These are phyloP conservation scores for Petrophora chlorosata DNA, from an alignment of 2,888 invertebrate genomes.

Conservation along the genomic window DNA sequence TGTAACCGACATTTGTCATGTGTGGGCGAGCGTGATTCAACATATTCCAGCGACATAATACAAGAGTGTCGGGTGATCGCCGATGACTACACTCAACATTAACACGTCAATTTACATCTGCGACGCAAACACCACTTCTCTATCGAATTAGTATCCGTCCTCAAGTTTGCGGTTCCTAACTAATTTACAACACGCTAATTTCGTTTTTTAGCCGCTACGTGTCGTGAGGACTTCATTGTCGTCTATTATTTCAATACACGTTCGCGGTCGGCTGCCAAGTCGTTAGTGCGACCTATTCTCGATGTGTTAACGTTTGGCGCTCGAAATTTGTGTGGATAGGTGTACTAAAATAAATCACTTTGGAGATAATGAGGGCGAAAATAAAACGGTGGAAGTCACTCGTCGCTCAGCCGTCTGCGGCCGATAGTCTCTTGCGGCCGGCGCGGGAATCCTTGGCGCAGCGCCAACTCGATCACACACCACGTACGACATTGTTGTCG, in stretches of 20 bases:
- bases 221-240: conserved; percentile 71
- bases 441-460: conserved; percentile 58
- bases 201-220: conserved; percentile 53
- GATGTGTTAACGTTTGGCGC: conserved; percentile 67
- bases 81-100: conserved; percentile 50
- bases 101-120: conserved; percentile 58
- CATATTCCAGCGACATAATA: conserved; percentile 24
- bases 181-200: conserved; percentile 67
- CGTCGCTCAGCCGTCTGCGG: conserved; percentile 70
- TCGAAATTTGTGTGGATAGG: conserved; percentile 58
- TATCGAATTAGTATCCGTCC: conserved; percentile 55
- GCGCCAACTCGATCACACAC: conserved; percentile 71
- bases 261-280: conserved; percentile 65
- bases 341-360: conserved; percentile 78
- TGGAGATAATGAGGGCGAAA: conserved; percentile 80
- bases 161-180: conserved; percentile 62
- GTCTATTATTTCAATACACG: conserved; percentile 64
- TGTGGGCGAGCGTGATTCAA: conserved; percentile 49
- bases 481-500: conserved; percentile 53
- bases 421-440: conserved; percentile 61
- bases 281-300: conserved; percentile 72
- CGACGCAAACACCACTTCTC: conserved; percentile 52
- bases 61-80: conserved; percentile 26
- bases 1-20: conserved; percentile 57
- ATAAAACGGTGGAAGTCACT: conserved; percentile 76